Conservation (phyloP, 2,113 vertebrate genomes). For the Nesogale talazaci region DNA sequence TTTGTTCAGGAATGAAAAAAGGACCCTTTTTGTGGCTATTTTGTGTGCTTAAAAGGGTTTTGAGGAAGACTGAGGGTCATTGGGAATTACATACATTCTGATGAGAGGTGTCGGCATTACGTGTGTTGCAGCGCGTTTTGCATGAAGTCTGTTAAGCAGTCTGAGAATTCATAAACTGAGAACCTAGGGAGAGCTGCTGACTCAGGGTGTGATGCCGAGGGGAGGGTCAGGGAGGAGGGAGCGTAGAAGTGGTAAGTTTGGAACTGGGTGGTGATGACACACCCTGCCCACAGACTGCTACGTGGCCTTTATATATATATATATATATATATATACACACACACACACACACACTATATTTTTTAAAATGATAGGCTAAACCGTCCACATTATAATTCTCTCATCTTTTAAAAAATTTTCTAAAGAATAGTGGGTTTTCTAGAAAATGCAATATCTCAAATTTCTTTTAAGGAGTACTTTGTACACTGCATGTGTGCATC, state of each 20-base stretch:
- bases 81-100: neutral
- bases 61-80: neutral
- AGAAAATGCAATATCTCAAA: conserved; percentile 40
- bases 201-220: conserved; percentile 74
- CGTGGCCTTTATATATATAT: conserved; percentile 88
- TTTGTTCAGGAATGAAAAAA: neutral
- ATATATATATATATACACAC: too few species aligned
- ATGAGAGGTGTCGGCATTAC: neutral
- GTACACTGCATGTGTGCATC: neutral
- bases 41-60: conserved; percentile 20
- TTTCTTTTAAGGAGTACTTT: conserved; percentile 35
- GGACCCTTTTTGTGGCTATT: neutral
- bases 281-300: conserved; percentile 86
- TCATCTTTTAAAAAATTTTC: neutral
- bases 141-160: conserved; percentile 69
- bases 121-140: conserved; percentile 22
- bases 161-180: conserved; percentile 77
- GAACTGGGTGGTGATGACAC: conserved; percentile 86
- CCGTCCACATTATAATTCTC: conserved; percentile 55
- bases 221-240: conserved; percentile 83
- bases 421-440: conserved; percentile 4
- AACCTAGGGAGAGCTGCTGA: conserved; percentile 76
- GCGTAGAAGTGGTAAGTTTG: conserved; percentile 80
- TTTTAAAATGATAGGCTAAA: conserved; percentile 79
- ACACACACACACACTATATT: too few species aligned